Conservation (phyloP, 2,888 invertebrate genomes). For the Quadriops clusia region DNA sequence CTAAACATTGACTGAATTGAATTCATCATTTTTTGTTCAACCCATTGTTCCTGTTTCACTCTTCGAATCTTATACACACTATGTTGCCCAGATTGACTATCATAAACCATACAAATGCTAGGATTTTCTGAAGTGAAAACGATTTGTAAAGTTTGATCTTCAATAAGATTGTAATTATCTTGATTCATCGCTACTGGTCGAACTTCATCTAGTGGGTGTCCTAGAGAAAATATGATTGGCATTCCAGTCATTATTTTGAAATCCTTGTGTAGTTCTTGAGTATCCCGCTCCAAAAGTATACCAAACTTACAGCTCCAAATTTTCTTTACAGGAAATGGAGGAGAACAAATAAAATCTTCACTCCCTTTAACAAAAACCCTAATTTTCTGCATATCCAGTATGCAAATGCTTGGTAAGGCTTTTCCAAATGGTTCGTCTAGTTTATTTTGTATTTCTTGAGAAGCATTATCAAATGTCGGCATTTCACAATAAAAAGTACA, state of each 20-base stretch:
- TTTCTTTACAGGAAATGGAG: constrained; percentile 70
- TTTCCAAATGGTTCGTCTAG: constrained; percentile 42
- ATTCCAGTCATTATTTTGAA: constrained; percentile 38
- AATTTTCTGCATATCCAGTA: constrained; percentile 64
- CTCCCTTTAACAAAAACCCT: constrained; percentile 69
- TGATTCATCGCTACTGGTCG: constrained; percentile 69
- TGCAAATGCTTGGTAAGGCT: constrained; percentile 53
- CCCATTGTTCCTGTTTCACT: constrained; percentile 56
- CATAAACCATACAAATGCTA: constrained; percentile 72
- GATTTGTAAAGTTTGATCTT: constrained; percentile 50
- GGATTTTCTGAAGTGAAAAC: constrained; percentile 67
- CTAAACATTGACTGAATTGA: constrained; percentile 19
- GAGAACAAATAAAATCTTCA: constrained; percentile 68
- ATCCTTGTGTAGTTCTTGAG: no score
- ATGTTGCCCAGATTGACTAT: constrained; percentile 64
- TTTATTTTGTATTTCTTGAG: constrained; percentile 16
- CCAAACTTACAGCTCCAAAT: constrained; percentile 82
- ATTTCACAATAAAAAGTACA: constrained; percentile 51
- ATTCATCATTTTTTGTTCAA: constrained; percentile 25
- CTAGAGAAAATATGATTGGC: constrained; percentile 74
- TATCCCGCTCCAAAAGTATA: constrained; percentile 66
- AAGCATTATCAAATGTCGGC: constrained; percentile 39
- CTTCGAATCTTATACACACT: constrained; percentile 72
- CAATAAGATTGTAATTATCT: constrained; percentile 44
- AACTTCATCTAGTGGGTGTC: constrained; percentile 85